A percentile compares a stretch with the other conserved stretches of the same genome.
Evolutionary conservation across 30 jellyfish, hydroid and myxozoan species (phyloP).

Genomic region (Pelagia noctiluca): DNA sequence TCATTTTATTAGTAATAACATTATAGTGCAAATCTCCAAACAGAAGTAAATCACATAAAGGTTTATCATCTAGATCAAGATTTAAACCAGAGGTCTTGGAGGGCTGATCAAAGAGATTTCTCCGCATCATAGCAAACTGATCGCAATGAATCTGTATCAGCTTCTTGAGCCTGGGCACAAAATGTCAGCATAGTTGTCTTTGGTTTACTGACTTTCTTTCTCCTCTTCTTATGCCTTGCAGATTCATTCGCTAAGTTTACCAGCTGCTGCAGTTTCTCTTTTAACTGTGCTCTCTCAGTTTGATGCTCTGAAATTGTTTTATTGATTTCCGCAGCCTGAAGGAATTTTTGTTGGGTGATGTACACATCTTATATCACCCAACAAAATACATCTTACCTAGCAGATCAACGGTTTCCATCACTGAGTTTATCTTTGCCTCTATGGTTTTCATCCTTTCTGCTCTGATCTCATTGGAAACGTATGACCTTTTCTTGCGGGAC

Average conservation of each 20-base stretch:
- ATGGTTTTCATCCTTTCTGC: constrained; percentile 1
- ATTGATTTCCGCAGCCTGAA: constrained; percentile 19
- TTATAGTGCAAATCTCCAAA: too few species aligned
- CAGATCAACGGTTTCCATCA: neutral
- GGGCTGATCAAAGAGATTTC: too few species aligned
- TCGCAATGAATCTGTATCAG: neutral
- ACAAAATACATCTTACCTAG: neutral
- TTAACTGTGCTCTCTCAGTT: neutral
- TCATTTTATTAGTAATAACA: too few species aligned
- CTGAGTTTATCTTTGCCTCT: neutral
- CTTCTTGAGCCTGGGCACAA: constrained; percentile 4
- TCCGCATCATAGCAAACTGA: too few species aligned
- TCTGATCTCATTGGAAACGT: neutral
- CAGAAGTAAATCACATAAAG: too few species aligned
- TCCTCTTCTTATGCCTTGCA: too few species aligned
- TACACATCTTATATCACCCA: too few species aligned
- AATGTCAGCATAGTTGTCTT: too few species aligned
- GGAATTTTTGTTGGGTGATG: neutral
- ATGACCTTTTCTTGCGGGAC: neutral
- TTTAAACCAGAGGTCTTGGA: too few species aligned
- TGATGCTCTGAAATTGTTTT: neutral
- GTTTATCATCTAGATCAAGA: too few species aligned
- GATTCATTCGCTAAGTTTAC: neutral
- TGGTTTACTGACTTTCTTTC: too few species aligned
- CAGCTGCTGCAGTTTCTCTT: constrained; percentile 24